A percentile compares a stretch with the other conserved stretches of the same genome.
phyloP scores from a whole-genome alignment of 2,888 invertebrate genomes.

The Camponotus fellah region DNA sequence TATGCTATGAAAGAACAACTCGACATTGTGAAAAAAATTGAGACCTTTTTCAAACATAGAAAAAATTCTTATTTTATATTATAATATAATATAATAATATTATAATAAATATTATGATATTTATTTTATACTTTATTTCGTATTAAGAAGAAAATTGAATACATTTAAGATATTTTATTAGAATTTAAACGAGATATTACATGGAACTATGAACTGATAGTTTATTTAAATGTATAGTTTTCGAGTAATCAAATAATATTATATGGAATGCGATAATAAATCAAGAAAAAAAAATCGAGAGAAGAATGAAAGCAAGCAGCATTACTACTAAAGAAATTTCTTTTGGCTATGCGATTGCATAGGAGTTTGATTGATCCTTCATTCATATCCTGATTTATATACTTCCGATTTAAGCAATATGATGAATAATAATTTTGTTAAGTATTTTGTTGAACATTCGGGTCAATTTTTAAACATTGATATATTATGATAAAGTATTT shows the following conservation, averaged over 20 bases:
- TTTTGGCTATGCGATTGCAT: constrained; percentile 46
- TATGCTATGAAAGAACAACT: constrained; percentile 7
- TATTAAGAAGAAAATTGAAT: neutral
- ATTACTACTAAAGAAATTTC: constrained; percentile 81
- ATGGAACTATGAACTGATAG: too few relatives aligned
- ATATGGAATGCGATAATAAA: neutral
- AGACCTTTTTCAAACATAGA: too few relatives aligned
- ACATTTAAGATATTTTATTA: neutral
- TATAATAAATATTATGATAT: too few relatives aligned
- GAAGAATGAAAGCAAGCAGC: constrained; percentile 58
- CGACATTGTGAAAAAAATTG: neutral
- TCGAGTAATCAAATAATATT: constrained; percentile 3
- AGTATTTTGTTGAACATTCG: neutral
- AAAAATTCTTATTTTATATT: neutral
- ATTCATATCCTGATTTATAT: constrained; percentile 4
- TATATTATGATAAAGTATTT: neutral
- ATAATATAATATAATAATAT: too few relatives aligned
- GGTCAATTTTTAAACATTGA: neutral
- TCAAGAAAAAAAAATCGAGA: constrained; percentile 32
- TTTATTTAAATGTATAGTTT: neutral
- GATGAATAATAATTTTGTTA: constrained; percentile 1
- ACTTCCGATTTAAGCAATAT: neutral
- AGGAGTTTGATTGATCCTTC: constrained; percentile 7
- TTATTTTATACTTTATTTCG: neutral
- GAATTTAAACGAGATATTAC: neutral